phyloP scores from a whole-genome alignment of 2,113 vertebrate species.

The Chlamydotis undulata region DNA sequence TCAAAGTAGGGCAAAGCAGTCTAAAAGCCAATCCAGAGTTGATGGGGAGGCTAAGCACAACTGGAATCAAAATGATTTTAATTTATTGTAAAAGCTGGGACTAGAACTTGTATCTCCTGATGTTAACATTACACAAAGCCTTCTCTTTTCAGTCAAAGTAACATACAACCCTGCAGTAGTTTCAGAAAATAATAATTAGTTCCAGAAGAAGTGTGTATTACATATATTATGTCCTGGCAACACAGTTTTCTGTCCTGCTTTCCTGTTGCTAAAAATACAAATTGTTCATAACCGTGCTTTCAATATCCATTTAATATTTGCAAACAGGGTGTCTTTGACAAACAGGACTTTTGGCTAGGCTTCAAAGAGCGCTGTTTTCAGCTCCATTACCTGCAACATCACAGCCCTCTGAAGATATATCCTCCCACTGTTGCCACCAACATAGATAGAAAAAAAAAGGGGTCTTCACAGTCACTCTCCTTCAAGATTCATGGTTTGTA shows the following conservation, averaged over 20 bases:
- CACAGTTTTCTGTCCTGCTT: neutral
- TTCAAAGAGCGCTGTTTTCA: neutral
- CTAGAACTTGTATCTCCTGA: neutral
- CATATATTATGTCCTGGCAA: neutral
- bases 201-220: neutral
- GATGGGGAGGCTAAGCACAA: neutral
- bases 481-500: neutral
- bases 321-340: neutral
- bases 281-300: neutral
- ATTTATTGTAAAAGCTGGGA: neutral
- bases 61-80: neutral
- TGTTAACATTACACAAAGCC: neutral
- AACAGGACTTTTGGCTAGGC: neutral
- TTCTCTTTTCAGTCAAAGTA: neutral
- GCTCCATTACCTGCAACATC: neutral
- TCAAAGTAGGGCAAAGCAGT: neutral
- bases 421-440: neutral
- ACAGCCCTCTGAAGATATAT: neutral
- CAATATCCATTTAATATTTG: conserved; percentile 32
- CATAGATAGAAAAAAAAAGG: neutral
- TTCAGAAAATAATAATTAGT: neutral
- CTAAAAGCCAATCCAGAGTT: neutral
- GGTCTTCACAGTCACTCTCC: neutral
- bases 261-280: conserved; percentile 27
- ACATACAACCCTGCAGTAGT: neutral